Evolutionary conservation across 2,888 invertebrate species (phyloP).

Genomic region (Atethmia centrago): DNA sequence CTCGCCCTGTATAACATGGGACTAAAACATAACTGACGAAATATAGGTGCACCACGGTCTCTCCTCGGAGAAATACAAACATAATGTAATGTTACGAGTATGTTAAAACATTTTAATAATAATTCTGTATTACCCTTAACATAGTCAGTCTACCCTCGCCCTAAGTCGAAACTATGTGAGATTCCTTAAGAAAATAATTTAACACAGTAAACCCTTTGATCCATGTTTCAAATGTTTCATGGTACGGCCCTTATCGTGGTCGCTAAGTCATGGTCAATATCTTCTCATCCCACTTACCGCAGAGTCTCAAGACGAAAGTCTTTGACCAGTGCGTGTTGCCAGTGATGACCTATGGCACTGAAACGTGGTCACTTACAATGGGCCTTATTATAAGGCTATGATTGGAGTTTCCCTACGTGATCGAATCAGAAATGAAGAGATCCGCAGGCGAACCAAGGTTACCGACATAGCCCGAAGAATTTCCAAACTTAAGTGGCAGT

Average conservation of each 20-base stretch:
- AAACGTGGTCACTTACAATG: too few species aligned
- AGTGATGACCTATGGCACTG: too few species aligned
- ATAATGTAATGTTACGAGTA: background rate
- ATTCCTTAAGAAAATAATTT: slow-evolving; percentile 43
- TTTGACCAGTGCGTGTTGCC: too few species aligned
- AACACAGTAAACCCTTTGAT: slow-evolving; percentile 41
- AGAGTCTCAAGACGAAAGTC: too few species aligned
- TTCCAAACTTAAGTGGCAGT: too few species aligned
- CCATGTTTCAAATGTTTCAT: slow-evolving; percentile 46
- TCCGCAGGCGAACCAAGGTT: too few species aligned
- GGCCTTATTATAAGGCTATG: too few species aligned
- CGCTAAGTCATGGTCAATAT: slow-evolving; percentile 40
- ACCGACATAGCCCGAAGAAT: too few species aligned
- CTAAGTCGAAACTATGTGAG: slow-evolving; percentile 40
- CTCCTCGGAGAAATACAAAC: background rate
- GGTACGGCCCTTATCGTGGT: slow-evolving; percentile 27
- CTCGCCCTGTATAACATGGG: background rate
- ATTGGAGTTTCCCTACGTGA: too few species aligned
- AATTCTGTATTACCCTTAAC: slow-evolving; percentile 19
- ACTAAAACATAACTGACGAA: background rate
- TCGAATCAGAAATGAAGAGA: too few species aligned
- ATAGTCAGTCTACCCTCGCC: slow-evolving; percentile 1
- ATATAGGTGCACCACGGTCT: too few species aligned
- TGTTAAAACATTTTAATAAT: slow-evolving; percentile 25
- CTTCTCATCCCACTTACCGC: too few species aligned